These are phyloP conservation scores for Xenopus borealis DNA, from an alignment of 2,113 vertebrate genomes.

Conservation along the genomic window DNA sequence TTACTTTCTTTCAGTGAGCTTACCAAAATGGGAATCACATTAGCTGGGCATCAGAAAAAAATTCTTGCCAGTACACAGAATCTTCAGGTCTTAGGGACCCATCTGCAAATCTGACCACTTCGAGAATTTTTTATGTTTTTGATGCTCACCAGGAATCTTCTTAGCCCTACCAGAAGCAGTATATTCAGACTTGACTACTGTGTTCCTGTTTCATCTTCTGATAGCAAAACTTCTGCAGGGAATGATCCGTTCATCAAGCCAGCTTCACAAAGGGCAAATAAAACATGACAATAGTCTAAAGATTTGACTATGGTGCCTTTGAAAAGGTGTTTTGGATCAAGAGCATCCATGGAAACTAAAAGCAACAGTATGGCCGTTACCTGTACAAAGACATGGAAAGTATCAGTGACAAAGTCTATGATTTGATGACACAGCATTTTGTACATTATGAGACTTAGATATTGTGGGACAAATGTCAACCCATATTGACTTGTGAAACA, in stretches of 20 bases:
- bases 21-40: constrained; percentile 67
- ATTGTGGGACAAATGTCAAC: not conserved
- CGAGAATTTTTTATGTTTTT: constrained; percentile 8
- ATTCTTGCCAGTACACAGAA: constrained; percentile 69
- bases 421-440: constrained; percentile 13
- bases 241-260: constrained; percentile 6
- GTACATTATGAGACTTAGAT: constrained; percentile 19
- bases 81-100: constrained; percentile 71
- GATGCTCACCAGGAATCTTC: constrained; percentile 21
- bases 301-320: constrained; percentile 37
- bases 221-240: constrained; percentile 31
- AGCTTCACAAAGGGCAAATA: constrained; percentile 11
- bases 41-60: constrained; percentile 75
- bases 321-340: constrained; percentile 19
- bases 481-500: not conserved
- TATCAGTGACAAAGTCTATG: constrained; percentile 24
- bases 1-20: constrained; percentile 59
- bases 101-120: constrained; percentile 73
- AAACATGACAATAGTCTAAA: constrained; percentile 3
- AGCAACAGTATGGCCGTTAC: constrained; percentile 16
- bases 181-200: constrained; percentile 11
- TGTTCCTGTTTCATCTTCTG: constrained; percentile 7
- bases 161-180: constrained; percentile 31
- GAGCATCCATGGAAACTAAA: not conserved
- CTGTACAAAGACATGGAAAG: constrained; percentile 5